Evolutionary conservation across 1,140 invertebrate species (phyloP), one percentile per base, ranked within the genome.

Genomic region (Hycleus phaleratus): DNA sequence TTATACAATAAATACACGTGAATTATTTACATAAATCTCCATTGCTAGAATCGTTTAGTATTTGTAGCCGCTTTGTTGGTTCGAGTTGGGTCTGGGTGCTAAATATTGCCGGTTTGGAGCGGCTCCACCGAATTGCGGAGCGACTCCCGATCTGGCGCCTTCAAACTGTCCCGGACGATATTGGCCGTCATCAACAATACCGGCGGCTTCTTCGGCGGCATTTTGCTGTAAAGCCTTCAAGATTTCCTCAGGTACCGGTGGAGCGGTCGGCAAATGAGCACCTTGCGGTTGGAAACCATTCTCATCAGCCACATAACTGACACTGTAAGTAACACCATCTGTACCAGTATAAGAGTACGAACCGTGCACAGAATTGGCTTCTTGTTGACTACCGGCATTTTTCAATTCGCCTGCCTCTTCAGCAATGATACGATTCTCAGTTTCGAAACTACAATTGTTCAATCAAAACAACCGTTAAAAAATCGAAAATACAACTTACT

Each of bases 261-360:
- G 86, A 11, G 87, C 85, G 4, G 85, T 87, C 38, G 88, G 88
- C 11, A 56, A 46, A 38, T 56, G 55, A 26, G 38, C 48, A 12
- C 86, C 87, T 58, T 84, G 83, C 88, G 72, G 68, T 87, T 85
- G 18, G 80, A 88, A 91, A 8, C 86, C 87, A 57, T 85, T 84
- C 66, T 89, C 85, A 62, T 89, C 86, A 10, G 88, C 88, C n/a
- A 83, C 81, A 76, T 90, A 91, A 3, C 78, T 80, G 38, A 91
- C 69, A 1, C 76, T 74, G 58, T 87, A 80, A 40, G 81, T 73
- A 38, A 83, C 75, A 2, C 88, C 88, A 63, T 90, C 85, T 3
- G 85, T 82, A 26, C 82, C 82, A 4, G 81, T 84, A 75, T 88
- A 91, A 6, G 81, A 82, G 74, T 82, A 90, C 0, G 77, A 79